Evolutionary conservation across 2,797 vertebrate genomes (phyloP).

Genomic region (Gallinago stenura): DNA sequence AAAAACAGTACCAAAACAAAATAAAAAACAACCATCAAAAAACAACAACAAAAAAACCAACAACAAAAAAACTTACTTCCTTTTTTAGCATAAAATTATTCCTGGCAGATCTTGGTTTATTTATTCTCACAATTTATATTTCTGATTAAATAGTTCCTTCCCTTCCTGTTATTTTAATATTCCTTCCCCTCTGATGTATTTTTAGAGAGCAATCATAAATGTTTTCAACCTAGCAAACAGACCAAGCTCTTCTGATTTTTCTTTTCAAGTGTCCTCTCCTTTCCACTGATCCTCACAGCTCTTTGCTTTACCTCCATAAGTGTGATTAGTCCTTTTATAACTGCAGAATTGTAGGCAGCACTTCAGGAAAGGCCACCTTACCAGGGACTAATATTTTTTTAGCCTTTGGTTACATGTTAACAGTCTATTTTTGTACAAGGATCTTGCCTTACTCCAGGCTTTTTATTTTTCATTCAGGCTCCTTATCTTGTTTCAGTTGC

Average conservation of each 20-base stretch:
- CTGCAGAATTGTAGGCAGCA: background rate
- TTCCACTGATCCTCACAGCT: background rate
- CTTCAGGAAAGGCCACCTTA: background rate
- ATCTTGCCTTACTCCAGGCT: background rate
- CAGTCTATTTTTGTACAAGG: background rate
- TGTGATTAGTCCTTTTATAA: background rate
- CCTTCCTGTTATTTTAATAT: slow-evolving; percentile 50
- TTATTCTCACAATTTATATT: slow-evolving; percentile 44
- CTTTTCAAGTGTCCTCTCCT: background rate
- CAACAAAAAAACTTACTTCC: background rate
- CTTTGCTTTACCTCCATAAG: background rate
- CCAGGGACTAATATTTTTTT: background rate
- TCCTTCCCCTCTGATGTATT: slow-evolving; percentile 58
- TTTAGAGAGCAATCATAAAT: slow-evolving; percentile 38
- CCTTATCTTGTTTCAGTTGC: background rate
- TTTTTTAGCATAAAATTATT: slow-evolving; percentile 43
- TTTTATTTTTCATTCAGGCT: background rate
- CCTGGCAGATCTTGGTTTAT: slow-evolving; percentile 20
- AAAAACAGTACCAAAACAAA: background rate
- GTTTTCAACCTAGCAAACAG: slow-evolving; percentile 4
- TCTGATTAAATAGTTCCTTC: slow-evolving; percentile 43
- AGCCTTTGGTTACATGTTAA: background rate
- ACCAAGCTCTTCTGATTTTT: background rate
- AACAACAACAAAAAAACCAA: too few species aligned
- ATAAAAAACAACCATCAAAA: background rate